These are phyloP conservation scores for Eristalis tenax DNA, from an alignment of 2,888 invertebrate species.

Conservation along the genomic window DNA sequence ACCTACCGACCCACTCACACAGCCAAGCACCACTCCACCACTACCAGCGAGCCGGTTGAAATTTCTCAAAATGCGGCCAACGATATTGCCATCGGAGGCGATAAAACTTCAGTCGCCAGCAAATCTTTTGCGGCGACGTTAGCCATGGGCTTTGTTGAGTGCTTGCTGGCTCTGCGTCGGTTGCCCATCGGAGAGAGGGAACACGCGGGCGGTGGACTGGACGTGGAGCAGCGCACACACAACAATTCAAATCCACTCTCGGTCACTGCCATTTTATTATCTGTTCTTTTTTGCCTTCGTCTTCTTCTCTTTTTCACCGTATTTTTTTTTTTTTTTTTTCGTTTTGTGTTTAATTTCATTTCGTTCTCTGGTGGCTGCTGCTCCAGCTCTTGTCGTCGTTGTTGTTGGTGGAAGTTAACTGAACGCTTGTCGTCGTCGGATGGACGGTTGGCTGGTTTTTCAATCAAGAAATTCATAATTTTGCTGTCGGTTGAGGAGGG, in stretches of 20 bases:
- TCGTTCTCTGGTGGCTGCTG: too few species aligned
- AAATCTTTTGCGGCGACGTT: constrained; percentile 58
- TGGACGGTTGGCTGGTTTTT: background rate
- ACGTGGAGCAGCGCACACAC: too few species aligned
- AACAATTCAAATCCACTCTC: constrained; percentile 11
- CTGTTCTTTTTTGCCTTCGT: constrained; percentile 12
- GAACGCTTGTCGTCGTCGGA: background rate
- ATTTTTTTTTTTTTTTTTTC: background rate
- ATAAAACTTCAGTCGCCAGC: constrained; percentile 60
- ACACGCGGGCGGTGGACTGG: constrained; percentile 33
- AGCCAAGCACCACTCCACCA: background rate
- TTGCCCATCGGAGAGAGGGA: constrained; percentile 34
- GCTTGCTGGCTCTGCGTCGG: constrained; percentile 1
- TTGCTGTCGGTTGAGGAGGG: background rate
- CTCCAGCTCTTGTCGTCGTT: too few species aligned
- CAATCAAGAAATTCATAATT: constrained; percentile 6
- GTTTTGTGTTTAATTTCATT: constrained; percentile 7
- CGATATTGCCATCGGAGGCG: constrained; percentile 32
- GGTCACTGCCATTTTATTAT: constrained; percentile 61
- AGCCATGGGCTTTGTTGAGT: background rate
- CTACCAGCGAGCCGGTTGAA: background rate
- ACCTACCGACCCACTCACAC: background rate
- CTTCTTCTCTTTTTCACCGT: constrained; percentile 1
- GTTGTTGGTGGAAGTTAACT: background rate
- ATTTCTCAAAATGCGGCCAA: constrained; percentile 50